A percentile compares a stretch with the other conserved stretches of the same genome.
phyloP scores from a whole-genome alignment of 2,113 vertebrate species.

The Globicephala melas region DNA sequence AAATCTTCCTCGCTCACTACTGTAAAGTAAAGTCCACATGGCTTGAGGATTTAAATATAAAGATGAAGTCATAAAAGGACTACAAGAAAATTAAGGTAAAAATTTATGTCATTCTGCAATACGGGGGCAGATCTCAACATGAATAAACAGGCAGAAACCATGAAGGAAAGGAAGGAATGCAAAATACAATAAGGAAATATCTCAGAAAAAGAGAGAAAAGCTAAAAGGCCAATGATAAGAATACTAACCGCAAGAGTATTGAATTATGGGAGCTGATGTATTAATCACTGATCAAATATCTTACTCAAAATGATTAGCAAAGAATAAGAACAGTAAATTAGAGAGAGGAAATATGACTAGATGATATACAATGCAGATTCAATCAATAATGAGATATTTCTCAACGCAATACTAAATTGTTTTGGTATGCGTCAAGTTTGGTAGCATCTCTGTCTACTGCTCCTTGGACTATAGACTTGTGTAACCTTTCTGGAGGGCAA shows the following conservation, averaged over 20 bases:
- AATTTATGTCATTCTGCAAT: not conserved
- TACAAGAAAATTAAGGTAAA: not conserved
- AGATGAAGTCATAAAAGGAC: not conserved
- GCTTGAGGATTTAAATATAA: not conserved
- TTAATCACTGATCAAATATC: not conserved
- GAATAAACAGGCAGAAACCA: not conserved
- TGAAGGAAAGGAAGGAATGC: not conserved
- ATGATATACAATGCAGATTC: not conserved
- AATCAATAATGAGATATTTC: not conserved
- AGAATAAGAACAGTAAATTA: not conserved
- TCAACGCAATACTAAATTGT: not conserved
- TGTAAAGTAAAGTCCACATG: not conserved
- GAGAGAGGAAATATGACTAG: not conserved
- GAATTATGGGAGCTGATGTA: not conserved
- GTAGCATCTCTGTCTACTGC: too few relatives aligned
- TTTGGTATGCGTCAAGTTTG: not conserved
- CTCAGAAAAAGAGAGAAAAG: not conserved
- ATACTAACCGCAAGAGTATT: not conserved
- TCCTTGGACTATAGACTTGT: not conserved
- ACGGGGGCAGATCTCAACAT: not conserved
- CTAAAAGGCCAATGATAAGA: not conserved
- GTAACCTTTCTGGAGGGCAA: not conserved
- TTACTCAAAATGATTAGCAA: not conserved
- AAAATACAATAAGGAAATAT: not conserved
- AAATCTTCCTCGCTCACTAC: not conserved